Conservation (phyloP, 1,140 invertebrate genomes). For the Pteromalus puparum region DNA sequence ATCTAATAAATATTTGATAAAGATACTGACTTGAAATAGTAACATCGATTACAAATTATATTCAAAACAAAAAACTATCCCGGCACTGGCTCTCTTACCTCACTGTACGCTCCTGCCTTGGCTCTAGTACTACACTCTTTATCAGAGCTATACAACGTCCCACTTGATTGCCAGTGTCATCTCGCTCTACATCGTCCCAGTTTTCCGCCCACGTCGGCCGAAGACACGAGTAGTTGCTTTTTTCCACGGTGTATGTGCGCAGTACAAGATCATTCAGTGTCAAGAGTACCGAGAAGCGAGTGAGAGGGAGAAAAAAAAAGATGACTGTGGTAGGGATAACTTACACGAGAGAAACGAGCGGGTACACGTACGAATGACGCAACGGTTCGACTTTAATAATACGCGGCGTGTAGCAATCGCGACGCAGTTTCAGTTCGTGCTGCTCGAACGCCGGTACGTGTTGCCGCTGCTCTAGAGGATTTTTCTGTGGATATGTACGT, state of each 20-base stretch:
- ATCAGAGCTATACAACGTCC: neutral
- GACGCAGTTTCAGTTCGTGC: conserved; percentile 21
- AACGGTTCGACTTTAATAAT: conserved; percentile 40
- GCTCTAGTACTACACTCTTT: neutral
- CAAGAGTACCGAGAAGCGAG: conserved; percentile 10
- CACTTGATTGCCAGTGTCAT: neutral
- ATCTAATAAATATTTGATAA: too few species aligned
- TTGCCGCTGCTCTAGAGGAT: neutral
- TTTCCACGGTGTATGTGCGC: neutral
- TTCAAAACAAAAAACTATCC: too few species aligned
- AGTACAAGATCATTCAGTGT: conserved; percentile 31
- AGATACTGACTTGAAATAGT: too few species aligned
- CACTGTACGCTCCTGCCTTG: too few species aligned
- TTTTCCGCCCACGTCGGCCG: neutral
- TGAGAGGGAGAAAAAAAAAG: neutral
- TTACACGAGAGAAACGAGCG: neutral
- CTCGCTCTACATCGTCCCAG: neutral
- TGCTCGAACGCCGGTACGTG: neutral
- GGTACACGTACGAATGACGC: conserved; percentile 4
- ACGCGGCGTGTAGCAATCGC: neutral
- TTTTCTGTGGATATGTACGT: neutral
- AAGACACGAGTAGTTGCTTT: neutral
- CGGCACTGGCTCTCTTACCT: too few species aligned
- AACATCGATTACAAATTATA: too few species aligned
- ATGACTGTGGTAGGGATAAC: neutral